Evolutionary conservation across 2,888 invertebrate genomes (phyloP).

Genomic region (Rhodophaea formosa): DNA sequence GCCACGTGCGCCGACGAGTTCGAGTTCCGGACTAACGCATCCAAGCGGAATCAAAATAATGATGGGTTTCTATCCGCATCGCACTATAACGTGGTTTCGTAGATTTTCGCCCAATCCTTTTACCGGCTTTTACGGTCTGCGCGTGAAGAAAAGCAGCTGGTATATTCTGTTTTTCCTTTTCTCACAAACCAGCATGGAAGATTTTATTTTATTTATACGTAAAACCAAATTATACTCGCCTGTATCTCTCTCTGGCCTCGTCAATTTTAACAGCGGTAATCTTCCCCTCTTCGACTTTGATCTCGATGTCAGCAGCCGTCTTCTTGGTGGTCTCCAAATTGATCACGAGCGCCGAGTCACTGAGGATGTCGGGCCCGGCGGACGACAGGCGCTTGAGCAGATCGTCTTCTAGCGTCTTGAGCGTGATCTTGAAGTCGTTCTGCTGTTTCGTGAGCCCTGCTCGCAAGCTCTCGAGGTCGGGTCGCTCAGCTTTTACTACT

Average conservation of each 20-base stretch:
- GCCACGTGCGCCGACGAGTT: too few relatives aligned
- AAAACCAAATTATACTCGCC: constrained; percentile 50
- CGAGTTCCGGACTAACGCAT: too few relatives aligned
- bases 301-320: constrained; percentile 94
- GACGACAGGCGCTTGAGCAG: constrained; percentile 91
- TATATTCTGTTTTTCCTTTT: too few relatives aligned
- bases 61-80: too few relatives aligned
- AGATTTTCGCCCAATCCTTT: too few relatives aligned
- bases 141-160: too few relatives aligned
- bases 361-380: constrained; percentile 95
- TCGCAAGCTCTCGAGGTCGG: constrained; percentile 92
- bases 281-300: constrained; percentile 93
- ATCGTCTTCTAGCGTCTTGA: constrained; percentile 95
- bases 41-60: too few relatives aligned
- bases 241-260: constrained; percentile 93
- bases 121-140: too few relatives aligned
- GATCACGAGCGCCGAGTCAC: constrained; percentile 93
- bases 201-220: too few relatives aligned
- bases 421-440: constrained; percentile 95
- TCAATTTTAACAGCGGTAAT: constrained; percentile 93
- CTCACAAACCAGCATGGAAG: too few relatives aligned
- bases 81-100: too few relatives aligned
- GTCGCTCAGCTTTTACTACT: constrained; percentile 95
- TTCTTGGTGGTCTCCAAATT: constrained; percentile 96
- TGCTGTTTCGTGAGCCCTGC: constrained; percentile 93